These are phyloP conservation scores for Ctenoplectra terminalis DNA, from an alignment of 1,140 invertebrate species.

Conservation along the genomic window DNA sequence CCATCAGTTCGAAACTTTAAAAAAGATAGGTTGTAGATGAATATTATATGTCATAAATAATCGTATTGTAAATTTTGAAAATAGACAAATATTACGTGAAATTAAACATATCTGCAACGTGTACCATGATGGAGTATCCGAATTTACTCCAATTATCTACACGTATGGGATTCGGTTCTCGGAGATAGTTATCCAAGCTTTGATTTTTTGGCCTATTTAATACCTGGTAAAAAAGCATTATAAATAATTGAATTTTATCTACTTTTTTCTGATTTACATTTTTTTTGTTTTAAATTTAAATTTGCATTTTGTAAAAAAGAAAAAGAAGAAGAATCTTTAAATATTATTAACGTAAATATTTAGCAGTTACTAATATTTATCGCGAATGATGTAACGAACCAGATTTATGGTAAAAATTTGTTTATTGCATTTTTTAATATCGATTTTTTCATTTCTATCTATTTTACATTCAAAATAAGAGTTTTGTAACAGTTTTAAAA, in stretches of 20 bases:
- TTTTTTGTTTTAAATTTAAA: neutral
- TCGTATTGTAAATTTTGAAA: neutral
- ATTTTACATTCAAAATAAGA: too few relatives aligned
- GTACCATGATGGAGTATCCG: slow-evolving; percentile 38
- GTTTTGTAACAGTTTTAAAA: neutral
- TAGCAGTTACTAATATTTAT: too few relatives aligned
- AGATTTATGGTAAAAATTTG: too few relatives aligned
- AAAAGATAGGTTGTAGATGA: neutral
- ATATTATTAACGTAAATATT: too few relatives aligned
- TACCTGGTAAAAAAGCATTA: slow-evolving; percentile 26
- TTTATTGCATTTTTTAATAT: too few relatives aligned
- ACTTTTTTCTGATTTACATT: too few relatives aligned
- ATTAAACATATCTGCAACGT: slow-evolving; percentile 55
- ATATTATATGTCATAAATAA: neutral
- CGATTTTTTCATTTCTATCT: too few relatives aligned
- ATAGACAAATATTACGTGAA: slow-evolving; percentile 57
- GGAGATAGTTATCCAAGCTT: slow-evolving; percentile 51
- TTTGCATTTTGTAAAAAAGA: too few relatives aligned
- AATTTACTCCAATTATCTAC: slow-evolving; percentile 62
- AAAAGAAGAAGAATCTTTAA: neutral
- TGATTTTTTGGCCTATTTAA: slow-evolving; percentile 28
- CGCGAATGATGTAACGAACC: too few relatives aligned
- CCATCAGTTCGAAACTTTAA: slow-evolving; percentile 41
- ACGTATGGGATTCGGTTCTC: neutral
- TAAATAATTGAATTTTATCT: neutral